These are phyloP conservation scores for Ploceus nigricollis DNA, from an alignment of 2,113 vertebrate genomes.

Conservation along the genomic window DNA sequence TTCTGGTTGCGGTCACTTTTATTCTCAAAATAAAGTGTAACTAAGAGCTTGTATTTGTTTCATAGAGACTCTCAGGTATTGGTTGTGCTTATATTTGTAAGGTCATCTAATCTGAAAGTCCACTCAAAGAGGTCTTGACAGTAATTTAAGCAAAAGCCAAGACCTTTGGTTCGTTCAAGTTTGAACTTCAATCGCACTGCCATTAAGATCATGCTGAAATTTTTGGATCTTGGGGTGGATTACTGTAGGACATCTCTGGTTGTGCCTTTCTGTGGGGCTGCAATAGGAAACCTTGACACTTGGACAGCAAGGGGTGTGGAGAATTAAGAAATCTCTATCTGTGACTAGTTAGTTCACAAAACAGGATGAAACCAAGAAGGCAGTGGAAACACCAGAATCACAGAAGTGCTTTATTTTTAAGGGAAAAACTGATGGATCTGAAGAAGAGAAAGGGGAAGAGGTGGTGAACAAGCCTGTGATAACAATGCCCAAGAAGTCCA, in stretches of 20 bases:
- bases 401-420: neutral
- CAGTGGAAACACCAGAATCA: neutral
- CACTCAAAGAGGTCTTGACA: neutral
- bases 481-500: slow-evolving; percentile 82
- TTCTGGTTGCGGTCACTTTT: neutral
- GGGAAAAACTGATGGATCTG: neutral
- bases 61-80: neutral
- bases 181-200: neutral
- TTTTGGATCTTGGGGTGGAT: neutral
- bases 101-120: neutral
- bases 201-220: neutral
- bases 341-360: neutral
- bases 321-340: neutral
- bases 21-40: neutral
- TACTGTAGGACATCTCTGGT: neutral
- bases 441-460: slow-evolving; percentile 37
- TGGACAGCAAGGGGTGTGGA: neutral
- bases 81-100: neutral
- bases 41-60: neutral
- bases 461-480: slow-evolving; percentile 17
- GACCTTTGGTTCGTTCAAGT: neutral
- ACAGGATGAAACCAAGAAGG: neutral
- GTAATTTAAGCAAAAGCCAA: neutral
- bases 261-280: neutral
- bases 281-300: neutral